These are phyloP conservation scores for Andricus quercusramuli DNA, from an alignment of 2,888 invertebrate species.

Conservation along the genomic window DNA sequence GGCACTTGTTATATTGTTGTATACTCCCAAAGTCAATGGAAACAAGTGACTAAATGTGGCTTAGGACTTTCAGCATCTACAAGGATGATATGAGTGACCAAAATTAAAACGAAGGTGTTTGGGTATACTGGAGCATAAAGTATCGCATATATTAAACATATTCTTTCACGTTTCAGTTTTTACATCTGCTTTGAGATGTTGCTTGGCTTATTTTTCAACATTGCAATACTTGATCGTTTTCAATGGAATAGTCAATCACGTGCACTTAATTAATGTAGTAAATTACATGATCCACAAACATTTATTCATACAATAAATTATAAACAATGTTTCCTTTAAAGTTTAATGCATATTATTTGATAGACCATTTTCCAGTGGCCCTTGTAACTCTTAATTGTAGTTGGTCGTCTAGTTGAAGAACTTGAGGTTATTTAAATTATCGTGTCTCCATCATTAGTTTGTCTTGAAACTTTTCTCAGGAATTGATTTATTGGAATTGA, in stretches of 20 bases:
- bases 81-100: too few relatives aligned
- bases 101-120: not conserved
- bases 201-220: slow-evolving; percentile 53
- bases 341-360: not conserved
- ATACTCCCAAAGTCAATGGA: too few relatives aligned
- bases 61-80: not conserved
- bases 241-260: not conserved
- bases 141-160: slow-evolving; percentile 43
- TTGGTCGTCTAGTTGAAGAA: too few relatives aligned
- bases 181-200: slow-evolving; percentile 56
- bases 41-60: not conserved
- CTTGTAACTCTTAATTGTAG: not conserved
- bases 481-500: too few relatives aligned
- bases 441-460: too few relatives aligned
- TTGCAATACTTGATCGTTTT: slow-evolving; percentile 48
- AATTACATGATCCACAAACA: not conserved
- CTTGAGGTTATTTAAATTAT: too few relatives aligned
- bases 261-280: not conserved
- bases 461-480: too few relatives aligned
- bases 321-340: not conserved
- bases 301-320: not conserved
- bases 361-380: not conserved
- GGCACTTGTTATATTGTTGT: not conserved
- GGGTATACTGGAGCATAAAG: not conserved
- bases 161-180: slow-evolving; percentile 49